phyloP scores from a whole-genome alignment of 2,888 invertebrate species.

The Phlogophora meticulosa region DNA sequence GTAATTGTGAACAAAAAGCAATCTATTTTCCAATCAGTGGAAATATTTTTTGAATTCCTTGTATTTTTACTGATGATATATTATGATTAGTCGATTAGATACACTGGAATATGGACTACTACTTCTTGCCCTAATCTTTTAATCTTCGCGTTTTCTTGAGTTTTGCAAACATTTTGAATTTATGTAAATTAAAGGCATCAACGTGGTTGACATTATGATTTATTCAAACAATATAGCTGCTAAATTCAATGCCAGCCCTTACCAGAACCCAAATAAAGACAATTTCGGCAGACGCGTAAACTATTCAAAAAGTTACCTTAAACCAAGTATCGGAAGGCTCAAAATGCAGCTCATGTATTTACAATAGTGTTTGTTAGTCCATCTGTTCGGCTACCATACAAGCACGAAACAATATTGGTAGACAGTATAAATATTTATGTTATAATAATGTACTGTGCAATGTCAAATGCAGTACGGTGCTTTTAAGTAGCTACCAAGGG shows the following conservation, averaged over 20 bases:
- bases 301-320: constrained; percentile 21
- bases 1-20: too few relatives aligned
- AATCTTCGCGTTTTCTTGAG: too few relatives aligned
- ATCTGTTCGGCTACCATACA: constrained; percentile 39
- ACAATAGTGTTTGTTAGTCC: constrained; percentile 46
- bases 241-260: constrained; percentile 44
- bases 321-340: background rate
- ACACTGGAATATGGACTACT: too few relatives aligned
- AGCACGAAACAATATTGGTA: constrained; percentile 49
- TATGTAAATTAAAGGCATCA: too few relatives aligned
- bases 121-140: too few relatives aligned
- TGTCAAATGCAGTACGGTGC: constrained; percentile 26
- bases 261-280: constrained; percentile 50
- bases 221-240: background rate
- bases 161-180: too few relatives aligned
- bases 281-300: constrained; percentile 30
- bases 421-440: constrained; percentile 62
- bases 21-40: too few relatives aligned
- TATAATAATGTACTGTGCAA: constrained; percentile 38
- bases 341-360: constrained; percentile 1
- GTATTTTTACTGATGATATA: too few relatives aligned
- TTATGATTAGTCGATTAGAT: too few relatives aligned
- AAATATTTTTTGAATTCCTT: too few relatives aligned
- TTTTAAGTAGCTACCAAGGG: constrained; percentile 18
- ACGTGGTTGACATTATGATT: background rate